Evolutionary conservation across 92 coral and sea anemone species (phyloP).

Genomic region (Zoanthus sansibaricus): DNA sequence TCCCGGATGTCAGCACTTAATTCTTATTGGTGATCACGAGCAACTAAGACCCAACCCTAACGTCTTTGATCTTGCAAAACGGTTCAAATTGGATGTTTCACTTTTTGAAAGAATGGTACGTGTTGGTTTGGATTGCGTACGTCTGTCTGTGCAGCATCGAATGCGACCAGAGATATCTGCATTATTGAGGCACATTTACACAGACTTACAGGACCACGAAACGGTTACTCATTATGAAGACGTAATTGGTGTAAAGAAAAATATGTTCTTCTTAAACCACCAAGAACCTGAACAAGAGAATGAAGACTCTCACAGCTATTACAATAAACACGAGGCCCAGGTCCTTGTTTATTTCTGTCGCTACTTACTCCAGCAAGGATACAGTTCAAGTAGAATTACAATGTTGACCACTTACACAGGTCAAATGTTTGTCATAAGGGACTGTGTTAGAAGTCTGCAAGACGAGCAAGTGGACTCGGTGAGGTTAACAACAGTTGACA

Average conservation of each 20-base stretch:
- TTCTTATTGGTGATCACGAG: constrained; percentile 95
- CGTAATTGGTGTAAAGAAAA: constrained; percentile 78
- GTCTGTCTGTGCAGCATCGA: constrained; percentile 89
- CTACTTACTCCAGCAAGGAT: constrained; percentile 85
- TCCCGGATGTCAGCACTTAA: constrained; percentile 82
- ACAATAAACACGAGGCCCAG: constrained; percentile 83
- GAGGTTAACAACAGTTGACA: constrained; percentile 86
- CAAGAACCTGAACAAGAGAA: constrained; percentile 61
- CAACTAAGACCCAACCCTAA: constrained; percentile 92
- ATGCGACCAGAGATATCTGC: constrained; percentile 94
- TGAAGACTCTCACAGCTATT: constrained; percentile 81
- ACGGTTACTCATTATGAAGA: constrained; percentile 77
- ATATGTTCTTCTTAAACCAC: constrained; percentile 83
- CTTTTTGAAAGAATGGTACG: constrained; percentile 90
- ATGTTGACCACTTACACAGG: constrained; percentile 88
- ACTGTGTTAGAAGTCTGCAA: constrained; percentile 48
- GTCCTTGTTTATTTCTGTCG: constrained; percentile 80
- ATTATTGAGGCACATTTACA: constrained; percentile 82
- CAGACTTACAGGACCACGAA: constrained; percentile 72
- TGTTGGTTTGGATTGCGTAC: constrained; percentile 68
- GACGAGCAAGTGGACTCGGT: constrained; percentile 53
- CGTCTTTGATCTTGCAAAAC: constrained; percentile 75
- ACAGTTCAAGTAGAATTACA: constrained; percentile 72
- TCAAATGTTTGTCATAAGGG: constrained; percentile 81
- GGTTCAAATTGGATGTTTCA: constrained; percentile 83